Evolutionary conservation across 92 coral and sea anemone species (phyloP), one percentile per base, ranked within the genome.

Genomic region (Nematostella vectensis): DNA sequence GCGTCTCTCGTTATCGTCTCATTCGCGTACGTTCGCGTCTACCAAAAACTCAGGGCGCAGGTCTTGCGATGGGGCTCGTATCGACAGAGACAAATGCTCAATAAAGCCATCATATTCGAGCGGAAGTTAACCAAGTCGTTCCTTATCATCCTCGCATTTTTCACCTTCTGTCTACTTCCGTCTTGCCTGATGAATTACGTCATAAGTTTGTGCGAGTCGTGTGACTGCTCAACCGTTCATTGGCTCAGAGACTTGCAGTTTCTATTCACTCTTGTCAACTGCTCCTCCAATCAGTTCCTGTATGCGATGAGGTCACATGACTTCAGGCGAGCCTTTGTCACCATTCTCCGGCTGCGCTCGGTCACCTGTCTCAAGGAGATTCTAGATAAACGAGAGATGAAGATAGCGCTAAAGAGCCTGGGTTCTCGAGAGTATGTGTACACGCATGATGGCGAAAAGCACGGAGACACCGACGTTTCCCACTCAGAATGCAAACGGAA

Each of bases 231-330:
- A 19, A 25, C 67, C 29, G 51, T 83, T 31, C 91, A 83, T 69
- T 83, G 91, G 91, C 47, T 78, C 20, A 61, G 85, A 57, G 91
- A 83, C 44, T 25, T 78, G 0, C 81, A 72, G 62, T 83, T 83
- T 29, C 69, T 83, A 26, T 49, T 83, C 48, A 83, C 85, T 18
- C 75, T 83, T 25, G 63, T 83, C 43, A 83, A 78, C 29, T 83
- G 91, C 43, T 68, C 81, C n/a, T 17, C 75, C 22, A 83, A 83
- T 23, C 91, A 83, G 76, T 83, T 83, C 37, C 55, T 83, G 47
- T 83, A 83, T 67, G 91, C 91, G 1, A 67, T 60, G 79, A 52
- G 91, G 24, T 77, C 78, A 85, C 79, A 85, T 1, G 51, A 38
- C 45, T 83, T 83, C 48, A 72, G 84, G 36, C 62, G 61, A 61